phyloP scores from a whole-genome alignment of 2,888 invertebrate genomes.

The Hemicrepidius hirtus region DNA sequence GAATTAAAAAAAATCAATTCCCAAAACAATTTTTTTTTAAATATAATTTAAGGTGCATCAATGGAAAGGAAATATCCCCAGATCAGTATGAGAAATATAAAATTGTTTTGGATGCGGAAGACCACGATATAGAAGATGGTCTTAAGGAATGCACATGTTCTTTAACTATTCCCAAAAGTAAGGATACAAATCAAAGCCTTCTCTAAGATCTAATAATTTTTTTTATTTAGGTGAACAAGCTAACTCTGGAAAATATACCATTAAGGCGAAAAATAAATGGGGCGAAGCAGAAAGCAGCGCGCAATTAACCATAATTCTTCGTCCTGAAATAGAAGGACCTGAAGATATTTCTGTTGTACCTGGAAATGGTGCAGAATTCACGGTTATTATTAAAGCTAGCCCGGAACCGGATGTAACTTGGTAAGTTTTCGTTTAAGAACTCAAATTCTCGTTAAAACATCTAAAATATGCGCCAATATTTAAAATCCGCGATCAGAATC shows the following conservation, averaged over 20 bases:
- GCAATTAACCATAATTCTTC: constrained; percentile 84
- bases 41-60: constrained; percentile 78
- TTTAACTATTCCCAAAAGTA: constrained; percentile 84
- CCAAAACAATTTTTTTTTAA: too few relatives aligned
- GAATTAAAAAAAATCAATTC: too few relatives aligned
- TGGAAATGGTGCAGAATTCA: constrained; percentile 85
- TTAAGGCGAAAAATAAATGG: constrained; percentile 87
- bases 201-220: background rate
- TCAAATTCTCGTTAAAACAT: too few relatives aligned
- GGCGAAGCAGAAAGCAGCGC: constrained; percentile 85
- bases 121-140: constrained; percentile 82
- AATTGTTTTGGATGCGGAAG: constrained; percentile 78
- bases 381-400: constrained; percentile 89
- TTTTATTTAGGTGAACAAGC: constrained; percentile 76
- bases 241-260: constrained; percentile 88
- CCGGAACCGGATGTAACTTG: constrained; percentile 93
- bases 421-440: too few relatives aligned
- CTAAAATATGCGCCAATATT: too few relatives aligned
- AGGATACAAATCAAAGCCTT: constrained; percentile 49
- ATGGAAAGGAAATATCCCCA: constrained; percentile 80
- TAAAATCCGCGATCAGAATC: too few relatives aligned
- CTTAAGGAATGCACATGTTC: constrained; percentile 88
- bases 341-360: constrained; percentile 84
- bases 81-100: constrained; percentile 75
- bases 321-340: constrained; percentile 86